These are phyloP conservation scores for Dendrocopos noguchii DNA, from an alignment of 2,113 vertebrate species.

Conservation along the genomic window DNA sequence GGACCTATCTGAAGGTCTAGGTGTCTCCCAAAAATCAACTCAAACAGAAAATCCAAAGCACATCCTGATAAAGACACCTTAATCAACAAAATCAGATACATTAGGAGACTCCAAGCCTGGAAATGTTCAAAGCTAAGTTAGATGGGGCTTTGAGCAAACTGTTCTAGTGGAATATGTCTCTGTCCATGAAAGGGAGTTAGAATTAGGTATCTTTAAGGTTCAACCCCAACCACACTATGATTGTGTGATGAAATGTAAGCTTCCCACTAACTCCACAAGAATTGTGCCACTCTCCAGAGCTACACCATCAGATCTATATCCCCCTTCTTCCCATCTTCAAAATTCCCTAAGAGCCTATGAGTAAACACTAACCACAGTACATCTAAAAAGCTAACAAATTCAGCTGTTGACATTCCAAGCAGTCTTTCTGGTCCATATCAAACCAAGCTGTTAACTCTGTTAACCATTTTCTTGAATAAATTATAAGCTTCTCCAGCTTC, in stretches of 20 bases:
- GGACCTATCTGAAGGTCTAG: background rate
- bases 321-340: background rate
- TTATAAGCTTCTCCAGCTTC: background rate
- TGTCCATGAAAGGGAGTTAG: too few relatives aligned
- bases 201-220: too few relatives aligned
- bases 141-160: too few relatives aligned
- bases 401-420: background rate
- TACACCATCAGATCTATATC: background rate
- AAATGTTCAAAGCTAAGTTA: too few relatives aligned
- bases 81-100: background rate
- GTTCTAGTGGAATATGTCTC: too few relatives aligned
- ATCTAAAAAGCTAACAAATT: background rate
- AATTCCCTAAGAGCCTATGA: background rate
- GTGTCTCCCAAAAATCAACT: background rate
- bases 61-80: background rate
- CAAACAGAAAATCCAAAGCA: background rate
- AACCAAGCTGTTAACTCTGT: background rate
- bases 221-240: too few relatives aligned
- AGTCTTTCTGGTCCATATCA: background rate
- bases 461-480: background rate
- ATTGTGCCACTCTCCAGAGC: background rate
- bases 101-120: too few relatives aligned
- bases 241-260: background rate
- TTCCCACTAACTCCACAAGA: background rate
- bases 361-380: background rate